A percentile compares a stretch with the other conserved stretches of the same genome.
These are phyloP conservation scores for Pluvialis apricaria DNA, from an alignment of 2,113 vertebrate species.

Conservation along the genomic window DNA sequence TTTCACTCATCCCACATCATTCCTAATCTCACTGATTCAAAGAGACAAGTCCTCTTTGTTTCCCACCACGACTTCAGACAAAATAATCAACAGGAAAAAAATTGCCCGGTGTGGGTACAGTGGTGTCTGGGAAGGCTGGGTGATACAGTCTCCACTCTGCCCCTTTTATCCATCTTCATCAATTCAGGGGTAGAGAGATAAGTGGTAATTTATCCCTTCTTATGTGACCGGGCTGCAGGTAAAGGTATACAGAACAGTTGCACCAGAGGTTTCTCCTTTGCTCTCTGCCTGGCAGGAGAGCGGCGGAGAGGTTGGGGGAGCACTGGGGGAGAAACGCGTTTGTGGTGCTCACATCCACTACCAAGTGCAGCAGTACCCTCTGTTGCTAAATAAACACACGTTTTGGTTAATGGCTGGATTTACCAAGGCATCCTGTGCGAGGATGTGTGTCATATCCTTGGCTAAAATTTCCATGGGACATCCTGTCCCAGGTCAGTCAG, in stretches of 20 bases:
- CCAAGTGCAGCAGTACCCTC: background rate
- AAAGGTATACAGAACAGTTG: too few species aligned
- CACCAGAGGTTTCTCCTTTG: background rate
- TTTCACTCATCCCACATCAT: background rate
- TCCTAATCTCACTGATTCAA: background rate
- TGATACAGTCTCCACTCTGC: background rate
- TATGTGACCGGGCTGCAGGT: background rate
- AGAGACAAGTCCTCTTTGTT: background rate
- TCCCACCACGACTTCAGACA: background rate
- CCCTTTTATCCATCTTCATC: background rate
- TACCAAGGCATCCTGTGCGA: background rate
- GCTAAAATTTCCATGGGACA: background rate
- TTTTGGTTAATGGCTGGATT: background rate
- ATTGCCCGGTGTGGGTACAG: background rate
- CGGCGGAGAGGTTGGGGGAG: background rate
- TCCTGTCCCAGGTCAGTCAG: background rate
- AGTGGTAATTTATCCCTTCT: background rate
- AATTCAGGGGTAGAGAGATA: background rate
- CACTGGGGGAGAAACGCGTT: background rate
- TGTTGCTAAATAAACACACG: fast-evolving
- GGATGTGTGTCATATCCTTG: background rate
- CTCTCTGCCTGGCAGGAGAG: background rate
- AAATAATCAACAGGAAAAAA: background rate
- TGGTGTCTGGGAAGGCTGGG: background rate
- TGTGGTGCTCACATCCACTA: background rate